Base-by-base conservation (phyloP, 2,113 vertebrate species). In the Tylochromis polylepis region DNA sequence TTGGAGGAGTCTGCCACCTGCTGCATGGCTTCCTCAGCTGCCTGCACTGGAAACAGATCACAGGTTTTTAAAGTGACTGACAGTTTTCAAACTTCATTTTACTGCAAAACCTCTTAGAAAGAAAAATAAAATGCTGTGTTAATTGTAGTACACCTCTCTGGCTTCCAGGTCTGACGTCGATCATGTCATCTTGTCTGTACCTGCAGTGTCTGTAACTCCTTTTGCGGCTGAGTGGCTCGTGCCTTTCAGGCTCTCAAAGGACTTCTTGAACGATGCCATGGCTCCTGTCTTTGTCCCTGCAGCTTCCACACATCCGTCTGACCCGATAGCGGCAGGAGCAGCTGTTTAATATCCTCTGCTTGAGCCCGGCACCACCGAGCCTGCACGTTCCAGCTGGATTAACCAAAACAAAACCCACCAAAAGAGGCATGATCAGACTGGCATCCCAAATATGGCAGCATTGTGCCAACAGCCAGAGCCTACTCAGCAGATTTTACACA, bases 1-100 rank as follows among this genome's bases (percentile, higher is more conserved):
- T 96, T 97, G 87, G 96, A 95, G 51, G 96, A 95, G 59, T 96
- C 96, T 92, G 95, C 96, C 94, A 96, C 96, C 96, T 96, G 95
- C 91, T 96, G 95, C 86, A 97, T 95, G 11, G 94, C 94, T 1
- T 96, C 96, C 78, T 96, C 94, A 84, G 95, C 94, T 91, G 94
- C 94, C 78, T 95, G 95, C 85, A 95, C 96, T 97, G 79, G 57
- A 95, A 93, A 91, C 55, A 91, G 65, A 94, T 43, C 31, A 91
- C 31, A 80, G 56, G 11, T 34, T 56, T 14, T 60, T 22, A 55
- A 16, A 80, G 9, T n/a, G 22, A 22, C 43, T 51, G 46, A 53
- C 18, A 46, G 49, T n/a, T 77, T 75, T 29, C 20, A 77, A 29
- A 77, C 10, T 20, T 29, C 9, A 51, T 77, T 77, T 77, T 20